A percentile compares a stretch with the other conserved stretches of the same genome.
phyloP scores from a whole-genome alignment of 30 jellyfish, hydroid and myxozoan species.

The Sanderia malayensis region DNA sequence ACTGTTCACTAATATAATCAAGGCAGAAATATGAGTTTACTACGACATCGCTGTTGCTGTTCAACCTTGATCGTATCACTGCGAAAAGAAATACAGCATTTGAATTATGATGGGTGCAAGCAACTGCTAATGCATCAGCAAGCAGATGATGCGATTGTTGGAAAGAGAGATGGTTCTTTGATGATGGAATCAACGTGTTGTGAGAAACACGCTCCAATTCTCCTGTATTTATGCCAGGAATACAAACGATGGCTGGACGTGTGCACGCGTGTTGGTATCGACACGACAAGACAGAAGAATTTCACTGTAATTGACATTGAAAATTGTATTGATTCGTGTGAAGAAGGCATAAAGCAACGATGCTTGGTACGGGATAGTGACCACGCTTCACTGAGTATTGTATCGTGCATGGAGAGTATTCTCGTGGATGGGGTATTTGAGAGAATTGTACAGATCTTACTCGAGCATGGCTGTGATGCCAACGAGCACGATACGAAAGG shows the following conservation, averaged over 20 bases:
- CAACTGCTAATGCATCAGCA: neutral
- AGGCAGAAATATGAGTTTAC: too few relatives aligned
- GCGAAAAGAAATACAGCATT: neutral
- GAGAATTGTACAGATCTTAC: slow-evolving; percentile 20
- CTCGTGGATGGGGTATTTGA: slow-evolving; percentile 27
- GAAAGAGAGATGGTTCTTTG: neutral
- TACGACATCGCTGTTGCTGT: neutral
- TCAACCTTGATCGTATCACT: neutral
- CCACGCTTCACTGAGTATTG: neutral
- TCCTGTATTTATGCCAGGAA: slow-evolving; percentile 32
- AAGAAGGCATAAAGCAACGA: neutral
- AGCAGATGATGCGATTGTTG: too few relatives aligned
- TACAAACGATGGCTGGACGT: slow-evolving; percentile 22
- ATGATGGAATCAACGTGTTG: neutral
- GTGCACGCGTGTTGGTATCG: neutral
- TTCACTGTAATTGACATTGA: neutral
- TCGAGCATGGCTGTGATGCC: slow-evolving; percentile 20
- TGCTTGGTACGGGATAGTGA: too few relatives aligned
- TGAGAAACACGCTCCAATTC: slow-evolving; percentile 5
- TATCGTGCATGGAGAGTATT: slow-evolving; percentile 4
- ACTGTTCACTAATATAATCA: neutral
- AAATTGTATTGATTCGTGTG: neutral
- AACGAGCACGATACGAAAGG: slow-evolving; percentile 42
- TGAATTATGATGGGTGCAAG: slow-evolving; percentile 10
- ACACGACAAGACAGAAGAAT: neutral